phyloP scores from a whole-genome alignment of 2,797 vertebrate genomes.

The Myiotriccus ornatus region DNA sequence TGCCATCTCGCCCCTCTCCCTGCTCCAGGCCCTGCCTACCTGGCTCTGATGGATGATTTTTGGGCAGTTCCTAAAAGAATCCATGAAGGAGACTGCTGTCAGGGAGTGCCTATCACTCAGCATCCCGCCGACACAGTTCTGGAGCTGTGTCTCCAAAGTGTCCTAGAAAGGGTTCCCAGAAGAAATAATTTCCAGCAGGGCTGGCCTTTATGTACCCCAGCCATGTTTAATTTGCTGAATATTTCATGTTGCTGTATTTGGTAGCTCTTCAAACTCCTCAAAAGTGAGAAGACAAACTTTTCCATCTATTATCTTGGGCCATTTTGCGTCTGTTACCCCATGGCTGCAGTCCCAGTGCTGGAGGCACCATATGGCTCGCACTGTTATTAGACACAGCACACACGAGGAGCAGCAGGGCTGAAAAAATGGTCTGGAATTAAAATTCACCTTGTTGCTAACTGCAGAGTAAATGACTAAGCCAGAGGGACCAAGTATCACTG shows the following conservation, averaged over 20 bases:
- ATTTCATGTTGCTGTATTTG: background rate
- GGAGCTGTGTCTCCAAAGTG: background rate
- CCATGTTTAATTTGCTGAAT: background rate
- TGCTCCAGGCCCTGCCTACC: background rate
- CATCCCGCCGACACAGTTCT: background rate
- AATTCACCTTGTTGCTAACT: conserved; percentile 47
- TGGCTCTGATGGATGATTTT: rapidly evolving
- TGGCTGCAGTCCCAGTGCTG: conserved; percentile 20
- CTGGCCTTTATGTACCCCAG: background rate
- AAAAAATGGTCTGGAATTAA: conserved; percentile 28
- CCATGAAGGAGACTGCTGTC: background rate
- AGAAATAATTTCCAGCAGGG: background rate
- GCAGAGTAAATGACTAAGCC: conserved; percentile 10
- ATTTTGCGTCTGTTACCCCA: conserved; percentile 54
- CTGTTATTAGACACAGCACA: conserved; percentile 20
- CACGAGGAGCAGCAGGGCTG: conserved; percentile 18
- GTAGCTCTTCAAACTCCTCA: conserved; percentile 24
- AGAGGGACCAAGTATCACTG: background rate
- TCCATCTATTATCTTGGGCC: conserved; percentile 29
- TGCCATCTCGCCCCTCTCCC: background rate
- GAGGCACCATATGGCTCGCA: conserved; percentile 62
- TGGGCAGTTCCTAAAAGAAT: background rate
- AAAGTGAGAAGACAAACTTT: conserved; percentile 32
- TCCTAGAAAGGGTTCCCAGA: background rate
- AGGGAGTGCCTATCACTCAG: background rate